Evolutionary conservation across 2,113 vertebrate species (phyloP).

Genomic region (Mionectes macconnelli): DNA sequence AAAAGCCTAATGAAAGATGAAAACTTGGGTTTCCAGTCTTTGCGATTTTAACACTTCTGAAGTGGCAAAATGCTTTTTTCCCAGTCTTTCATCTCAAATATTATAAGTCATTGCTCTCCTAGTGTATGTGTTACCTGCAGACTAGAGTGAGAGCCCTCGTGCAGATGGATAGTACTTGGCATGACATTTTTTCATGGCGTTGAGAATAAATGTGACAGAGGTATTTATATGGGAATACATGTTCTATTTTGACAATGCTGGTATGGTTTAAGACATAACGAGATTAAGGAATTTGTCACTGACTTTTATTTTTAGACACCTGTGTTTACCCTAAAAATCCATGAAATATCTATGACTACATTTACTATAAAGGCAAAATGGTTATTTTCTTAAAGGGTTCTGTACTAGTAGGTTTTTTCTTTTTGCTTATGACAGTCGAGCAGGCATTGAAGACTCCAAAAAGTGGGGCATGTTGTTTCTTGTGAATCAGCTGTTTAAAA

Average conservation of each 20-base stretch:
- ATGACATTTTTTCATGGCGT: background rate
- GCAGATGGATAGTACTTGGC: background rate
- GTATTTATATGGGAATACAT: background rate
- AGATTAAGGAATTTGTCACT: background rate
- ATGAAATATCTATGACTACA: background rate
- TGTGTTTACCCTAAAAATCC: background rate
- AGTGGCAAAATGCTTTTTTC: background rate
- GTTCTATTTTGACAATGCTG: background rate
- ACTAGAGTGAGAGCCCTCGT: background rate
- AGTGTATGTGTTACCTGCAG: background rate
- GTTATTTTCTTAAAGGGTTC: background rate
- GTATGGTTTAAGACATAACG: background rate
- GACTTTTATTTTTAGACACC: background rate
- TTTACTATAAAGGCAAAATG: background rate
- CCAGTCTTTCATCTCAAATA: background rate
- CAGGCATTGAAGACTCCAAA: slow-evolving; percentile 95
- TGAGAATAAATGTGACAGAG: background rate
- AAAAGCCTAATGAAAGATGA: background rate
- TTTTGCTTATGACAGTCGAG: slow-evolving; percentile 78
- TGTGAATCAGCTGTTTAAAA: slow-evolving; percentile 97
- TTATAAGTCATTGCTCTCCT: background rate
- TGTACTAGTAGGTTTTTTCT: background rate
- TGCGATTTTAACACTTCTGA: background rate
- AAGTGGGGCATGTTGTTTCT: slow-evolving; percentile 99
- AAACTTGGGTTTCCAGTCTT: background rate